Evolutionary conservation across 1,140 invertebrate species (phyloP).

Genomic region (Andrena cerasifolii): DNA sequence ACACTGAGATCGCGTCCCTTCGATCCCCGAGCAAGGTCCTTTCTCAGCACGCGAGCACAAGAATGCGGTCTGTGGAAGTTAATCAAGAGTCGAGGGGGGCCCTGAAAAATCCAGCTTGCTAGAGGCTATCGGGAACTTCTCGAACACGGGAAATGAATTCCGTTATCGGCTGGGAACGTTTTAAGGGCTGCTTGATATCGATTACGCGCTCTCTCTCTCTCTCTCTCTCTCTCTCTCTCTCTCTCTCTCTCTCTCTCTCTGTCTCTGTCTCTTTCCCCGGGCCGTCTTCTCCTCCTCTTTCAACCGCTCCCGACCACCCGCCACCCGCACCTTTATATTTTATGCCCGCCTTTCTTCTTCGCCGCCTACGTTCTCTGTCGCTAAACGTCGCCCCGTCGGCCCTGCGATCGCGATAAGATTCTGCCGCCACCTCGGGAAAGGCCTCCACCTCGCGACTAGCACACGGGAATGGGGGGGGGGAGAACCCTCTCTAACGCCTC

Average conservation of each 20-base stretch:
- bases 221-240: neutral
- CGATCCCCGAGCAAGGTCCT: neutral
- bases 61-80: conserved; percentile 19
- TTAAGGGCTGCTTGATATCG: conserved; percentile 20
- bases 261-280: neutral
- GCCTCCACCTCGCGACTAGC: too few species aligned
- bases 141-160: conserved; percentile 46
- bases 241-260: conserved; percentile 14
- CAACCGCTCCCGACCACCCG: too few species aligned
- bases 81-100: conserved; percentile 32
- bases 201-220: conserved; percentile 10
- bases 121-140: neutral
- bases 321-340: too few species aligned
- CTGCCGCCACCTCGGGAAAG: neutral
- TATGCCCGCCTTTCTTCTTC: neutral
- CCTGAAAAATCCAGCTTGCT: conserved; percentile 34
- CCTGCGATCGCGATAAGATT: conserved; percentile 32
- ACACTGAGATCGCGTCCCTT: neutral
- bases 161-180: conserved; percentile 37
- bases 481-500: too few species aligned
- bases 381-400: conserved; percentile 6
- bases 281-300: too few species aligned
- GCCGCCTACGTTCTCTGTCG: neutral
- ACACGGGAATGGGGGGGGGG: too few species aligned
- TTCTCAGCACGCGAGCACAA: neutral